Conservation (phyloP, 1,140 invertebrate genomes). For the Leptinotarsa defecta region DNA sequence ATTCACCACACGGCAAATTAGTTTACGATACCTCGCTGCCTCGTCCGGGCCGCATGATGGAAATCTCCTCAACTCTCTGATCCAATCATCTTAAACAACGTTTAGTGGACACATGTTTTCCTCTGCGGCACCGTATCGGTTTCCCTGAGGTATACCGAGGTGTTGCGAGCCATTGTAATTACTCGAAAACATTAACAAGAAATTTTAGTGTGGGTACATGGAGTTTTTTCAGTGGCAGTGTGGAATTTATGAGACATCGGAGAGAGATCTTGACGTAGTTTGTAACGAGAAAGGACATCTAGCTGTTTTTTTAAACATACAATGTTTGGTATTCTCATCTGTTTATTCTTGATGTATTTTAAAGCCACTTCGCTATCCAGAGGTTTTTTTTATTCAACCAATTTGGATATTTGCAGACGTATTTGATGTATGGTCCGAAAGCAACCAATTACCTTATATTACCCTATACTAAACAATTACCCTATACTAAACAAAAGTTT, state of each 20-base stretch:
- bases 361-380: background rate
- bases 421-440: too few species aligned
- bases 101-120: constrained; percentile 37
- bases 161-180: constrained; percentile 2
- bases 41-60: background rate
- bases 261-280: background rate
- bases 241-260: background rate
- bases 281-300: background rate
- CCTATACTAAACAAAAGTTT: too few species aligned
- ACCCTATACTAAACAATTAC: too few species aligned
- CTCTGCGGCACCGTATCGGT: constrained; percentile 22
- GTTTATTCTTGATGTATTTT: background rate
- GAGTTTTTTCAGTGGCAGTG: background rate
- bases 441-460: too few species aligned
- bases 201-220: background rate
- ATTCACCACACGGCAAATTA: constrained; percentile 31
- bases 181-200: constrained; percentile 7
- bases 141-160: background rate
- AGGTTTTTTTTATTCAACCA: too few species aligned
- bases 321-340: background rate
- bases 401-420: too few species aligned
- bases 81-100: constrained; percentile 44
- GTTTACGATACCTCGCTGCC: constrained; percentile 36
- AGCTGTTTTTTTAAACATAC: background rate
- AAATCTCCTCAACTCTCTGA: constrained; percentile 34